Evolutionary conservation across 2,113 vertebrate species (phyloP), one percentile per base, ranked within the genome.

Genomic region (Eolophus roseicapilla): DNA sequence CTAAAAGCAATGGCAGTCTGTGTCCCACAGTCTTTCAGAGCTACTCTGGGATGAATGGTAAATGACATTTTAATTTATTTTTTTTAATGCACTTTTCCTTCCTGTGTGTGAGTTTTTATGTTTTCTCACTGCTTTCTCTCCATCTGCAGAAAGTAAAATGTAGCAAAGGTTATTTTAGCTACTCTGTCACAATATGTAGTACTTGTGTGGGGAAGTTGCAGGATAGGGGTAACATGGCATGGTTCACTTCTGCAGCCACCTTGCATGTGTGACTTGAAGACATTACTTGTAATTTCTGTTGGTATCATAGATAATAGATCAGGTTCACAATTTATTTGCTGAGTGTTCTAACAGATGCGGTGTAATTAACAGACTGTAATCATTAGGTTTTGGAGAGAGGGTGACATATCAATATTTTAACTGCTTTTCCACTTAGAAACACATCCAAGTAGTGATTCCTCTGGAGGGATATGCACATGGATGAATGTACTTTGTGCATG

Each of bases 311-410:
- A 84, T 82, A 94, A 91, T 82, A 90, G 86, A 89, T 82, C 77
- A 82, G 77, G 83, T 88, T 83, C 82, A 84, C 62, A 76, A 84
- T 79, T 78, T 93, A 64, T 75, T 84, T 91, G 80, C 69, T 82
- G 43, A 68, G 88, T 79, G 33, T 86, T 97, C 50, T 65, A 94
- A 80, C 80, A 93, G 93, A 96, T 92, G 94, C 3, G 0, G 53
- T 87, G 77, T 86, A 95, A 96, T 96, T 97, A 96, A 93, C 88
- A 96, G 90, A 76, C 83, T 96, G 95, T 89, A 96, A 73, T 91
- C 69, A 76, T 96, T 94, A 93, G 49, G 59, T 73, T 94, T 95
- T 96, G 92, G 86, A 96, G 44, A 46, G 77, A 69, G 69, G 73
- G 62, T 71, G 83, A 92, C 82, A 82, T 88, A 78, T 57, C 90